Evolutionary conservation across 2,797 vertebrate species (phyloP).

Genomic region (Phalanger gymnotis): DNA sequence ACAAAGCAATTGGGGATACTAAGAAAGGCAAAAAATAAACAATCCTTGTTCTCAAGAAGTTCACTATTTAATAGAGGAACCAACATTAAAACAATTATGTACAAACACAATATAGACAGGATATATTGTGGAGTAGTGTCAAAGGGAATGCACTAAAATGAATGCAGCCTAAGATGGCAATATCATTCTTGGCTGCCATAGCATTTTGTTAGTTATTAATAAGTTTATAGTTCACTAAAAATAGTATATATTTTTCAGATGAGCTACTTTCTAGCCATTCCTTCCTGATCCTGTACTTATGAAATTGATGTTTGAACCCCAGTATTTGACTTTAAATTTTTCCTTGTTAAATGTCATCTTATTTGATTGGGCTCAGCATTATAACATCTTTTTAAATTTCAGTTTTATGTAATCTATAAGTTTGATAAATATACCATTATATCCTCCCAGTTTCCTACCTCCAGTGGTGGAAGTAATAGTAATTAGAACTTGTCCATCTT

Average conservation of each 20-base stretch:
- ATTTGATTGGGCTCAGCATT: neutral
- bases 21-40: neutral
- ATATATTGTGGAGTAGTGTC: neutral
- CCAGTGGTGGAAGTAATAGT: neutral
- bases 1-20: neutral
- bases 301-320: too few relatives aligned
- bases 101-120: neutral
- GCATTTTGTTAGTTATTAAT: too few relatives aligned
- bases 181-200: too few relatives aligned
- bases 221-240: too few relatives aligned
- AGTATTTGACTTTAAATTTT: too few relatives aligned
- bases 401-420: neutral
- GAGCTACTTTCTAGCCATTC: too few relatives aligned
- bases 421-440: neutral
- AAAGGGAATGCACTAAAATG: too few relatives aligned
- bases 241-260: too few relatives aligned
- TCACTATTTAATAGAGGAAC: neutral
- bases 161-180: too few relatives aligned
- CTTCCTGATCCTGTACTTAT: too few relatives aligned
- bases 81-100: neutral
- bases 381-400: neutral
- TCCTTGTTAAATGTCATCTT: too few relatives aligned
- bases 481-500: slow-evolving; percentile 1
- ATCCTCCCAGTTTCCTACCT: neutral
- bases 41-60: neutral